Percentiles rank a stretch among this genome's conserved stretches.
These are phyloP conservation scores for Bombus soroeensis DNA, from an alignment of 1,140 invertebrate genomes.

Conservation along the genomic window DNA sequence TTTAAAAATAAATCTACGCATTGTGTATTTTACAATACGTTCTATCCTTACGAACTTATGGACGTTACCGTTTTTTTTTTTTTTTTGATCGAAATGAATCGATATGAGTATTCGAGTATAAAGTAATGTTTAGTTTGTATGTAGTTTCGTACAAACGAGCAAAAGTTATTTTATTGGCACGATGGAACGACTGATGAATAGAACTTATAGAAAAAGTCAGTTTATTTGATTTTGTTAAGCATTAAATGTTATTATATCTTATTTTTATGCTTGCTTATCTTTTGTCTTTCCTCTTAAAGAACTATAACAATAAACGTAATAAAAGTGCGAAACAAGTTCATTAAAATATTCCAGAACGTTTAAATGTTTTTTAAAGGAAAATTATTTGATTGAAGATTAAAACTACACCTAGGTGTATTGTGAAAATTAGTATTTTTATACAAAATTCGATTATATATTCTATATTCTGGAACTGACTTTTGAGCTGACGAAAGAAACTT, in stretches of 20 bases:
- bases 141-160: neutral
- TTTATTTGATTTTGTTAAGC: conserved; percentile 2
- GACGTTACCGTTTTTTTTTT: neutral
- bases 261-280: neutral
- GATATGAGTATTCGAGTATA: conserved; percentile 5
- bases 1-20: conserved; percentile 26
- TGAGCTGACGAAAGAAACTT: neutral
- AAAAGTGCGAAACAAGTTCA: neutral
- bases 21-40: conserved; percentile 18
- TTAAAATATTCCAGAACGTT: neutral
- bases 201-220: conserved; percentile 20
- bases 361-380: neutral
- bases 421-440: conserved; percentile 46
- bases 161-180: conserved; percentile 32
- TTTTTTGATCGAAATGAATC: conserved; percentile 3
- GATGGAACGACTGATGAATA: conserved; percentile 17
- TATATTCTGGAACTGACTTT: conserved; percentile 19
- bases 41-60: conserved; percentile 14
- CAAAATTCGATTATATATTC: conserved; percentile 24
- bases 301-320: conserved; percentile 1
- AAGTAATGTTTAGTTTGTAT: neutral
- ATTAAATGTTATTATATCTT: neutral
- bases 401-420: neutral
- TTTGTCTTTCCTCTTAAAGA: neutral
- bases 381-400: conserved; percentile 1